Conservation (phyloP, 2,113 vertebrate genomes). For the Alexandromys fortis region DNA sequence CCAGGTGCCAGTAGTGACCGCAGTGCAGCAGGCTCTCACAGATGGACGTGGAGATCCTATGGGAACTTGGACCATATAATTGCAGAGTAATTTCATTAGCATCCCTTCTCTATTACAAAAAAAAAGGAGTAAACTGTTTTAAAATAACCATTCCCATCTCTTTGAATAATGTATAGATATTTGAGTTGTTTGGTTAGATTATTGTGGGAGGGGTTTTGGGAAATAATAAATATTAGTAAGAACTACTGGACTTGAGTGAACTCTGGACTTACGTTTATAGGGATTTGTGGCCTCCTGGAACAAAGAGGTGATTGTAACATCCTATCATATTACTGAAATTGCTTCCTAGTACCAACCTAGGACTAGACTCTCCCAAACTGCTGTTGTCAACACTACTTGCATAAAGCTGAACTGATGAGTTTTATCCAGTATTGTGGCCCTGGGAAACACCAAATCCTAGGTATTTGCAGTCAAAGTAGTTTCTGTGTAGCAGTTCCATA, state of each 20-base stretch:
- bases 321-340: neutral
- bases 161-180: constrained; percentile 23
- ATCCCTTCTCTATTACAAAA: neutral
- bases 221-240: neutral
- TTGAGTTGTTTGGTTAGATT: neutral
- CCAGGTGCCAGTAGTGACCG: neutral
- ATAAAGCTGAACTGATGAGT: constrained; percentile 16
- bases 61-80: neutral
- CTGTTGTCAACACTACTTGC: neutral
- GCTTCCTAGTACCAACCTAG: neutral
- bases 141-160: neutral
- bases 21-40: neutral
- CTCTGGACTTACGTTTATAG: neutral
- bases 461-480: constrained; percentile 51
- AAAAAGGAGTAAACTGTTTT: neutral
- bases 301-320: neutral
- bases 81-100: neutral
- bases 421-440: neutral
- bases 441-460: constrained; percentile 5
- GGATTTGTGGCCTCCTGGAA: neutral
- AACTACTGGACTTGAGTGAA: neutral
- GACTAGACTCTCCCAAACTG: neutral
- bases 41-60: too few relatives aligned
- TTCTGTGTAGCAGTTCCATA: neutral
- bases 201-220: neutral